A percentile compares a stretch with the other conserved stretches of the same genome.
These are phyloP conservation scores for Ennomos fuscantarius DNA, from an alignment of 2,888 invertebrate genomes.

Conservation along the genomic window DNA sequence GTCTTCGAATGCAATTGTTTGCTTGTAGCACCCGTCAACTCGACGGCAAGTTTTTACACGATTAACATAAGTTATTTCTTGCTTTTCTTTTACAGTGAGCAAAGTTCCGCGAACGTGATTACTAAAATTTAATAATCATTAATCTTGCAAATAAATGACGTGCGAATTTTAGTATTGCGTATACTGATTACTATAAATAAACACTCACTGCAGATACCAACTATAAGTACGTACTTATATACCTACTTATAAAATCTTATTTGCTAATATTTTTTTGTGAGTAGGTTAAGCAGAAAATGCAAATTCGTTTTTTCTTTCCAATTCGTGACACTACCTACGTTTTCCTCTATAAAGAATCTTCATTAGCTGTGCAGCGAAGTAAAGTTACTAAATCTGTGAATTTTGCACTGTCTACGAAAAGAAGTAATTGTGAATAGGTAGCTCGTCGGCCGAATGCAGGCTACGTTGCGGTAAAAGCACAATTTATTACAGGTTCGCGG, in stretches of 20 bases:
- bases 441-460: conserved; percentile 53
- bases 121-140: conserved; percentile 9
- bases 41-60: conserved; percentile 19
- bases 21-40: conserved; percentile 25
- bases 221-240: neutral
- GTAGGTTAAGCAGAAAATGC: conserved; percentile 4
- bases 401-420: conserved; percentile 52
- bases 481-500: conserved; percentile 72
- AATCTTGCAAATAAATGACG: conserved; percentile 11
- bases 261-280: conserved; percentile 11
- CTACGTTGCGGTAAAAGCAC: conserved; percentile 63
- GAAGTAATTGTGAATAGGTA: conserved; percentile 60
- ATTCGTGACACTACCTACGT: conserved; percentile 4
- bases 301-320: conserved; percentile 11
- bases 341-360: conserved; percentile 12
- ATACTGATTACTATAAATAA: conserved; percentile 16
- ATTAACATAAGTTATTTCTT: conserved; percentile 19
- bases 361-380: conserved; percentile 13
- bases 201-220: conserved; percentile 3
- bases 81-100: conserved; percentile 11
- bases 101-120: conserved; percentile 12
- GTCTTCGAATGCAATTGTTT: conserved; percentile 28
- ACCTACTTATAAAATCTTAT: conserved; percentile 4
- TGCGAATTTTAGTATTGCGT: conserved; percentile 10
- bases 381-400: conserved; percentile 41